A percentile compares a stretch with the other conserved stretches of the same genome.
These are phyloP conservation scores for Pomatorhinus ruficollis DNA, from an alignment of 2,113 vertebrate species.

Conservation along the genomic window DNA sequence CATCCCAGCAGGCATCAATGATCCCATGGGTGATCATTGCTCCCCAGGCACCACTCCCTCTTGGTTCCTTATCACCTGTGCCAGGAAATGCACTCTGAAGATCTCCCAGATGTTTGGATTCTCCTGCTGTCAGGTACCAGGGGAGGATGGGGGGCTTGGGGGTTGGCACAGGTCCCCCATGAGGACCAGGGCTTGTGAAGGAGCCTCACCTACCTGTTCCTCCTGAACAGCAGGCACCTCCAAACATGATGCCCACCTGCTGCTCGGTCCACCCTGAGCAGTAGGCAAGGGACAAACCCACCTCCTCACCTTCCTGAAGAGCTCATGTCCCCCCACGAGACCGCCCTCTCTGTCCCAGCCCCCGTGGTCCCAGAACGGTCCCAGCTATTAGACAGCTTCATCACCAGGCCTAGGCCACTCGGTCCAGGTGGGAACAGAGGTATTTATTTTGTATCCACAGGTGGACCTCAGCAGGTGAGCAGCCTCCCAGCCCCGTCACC, in stretches of 20 bases:
- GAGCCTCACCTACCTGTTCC: not conserved
- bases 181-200: not conserved
- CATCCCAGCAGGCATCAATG: not conserved
- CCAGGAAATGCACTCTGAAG: not conserved
- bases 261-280: not conserved
- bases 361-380: accelerated
- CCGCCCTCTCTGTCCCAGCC: not conserved
- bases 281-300: not conserved
- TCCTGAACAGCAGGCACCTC: not conserved
- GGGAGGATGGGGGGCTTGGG: not conserved
- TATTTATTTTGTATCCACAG: not conserved
- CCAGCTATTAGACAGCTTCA: not conserved
- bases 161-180: not conserved
- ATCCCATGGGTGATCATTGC: not conserved
- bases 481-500: not conserved
- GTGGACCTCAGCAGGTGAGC: not conserved
- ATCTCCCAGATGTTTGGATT: not conserved
- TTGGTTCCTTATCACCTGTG: not conserved
- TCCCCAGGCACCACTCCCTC: not conserved
- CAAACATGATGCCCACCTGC: not conserved
- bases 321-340: accelerated
- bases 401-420: not conserved
- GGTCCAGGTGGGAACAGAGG: not conserved
- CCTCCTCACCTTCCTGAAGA: not conserved
- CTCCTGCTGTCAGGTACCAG: not conserved